Conservation (phyloP, 2,113 vertebrate species). For the Merops nubicus region DNA sequence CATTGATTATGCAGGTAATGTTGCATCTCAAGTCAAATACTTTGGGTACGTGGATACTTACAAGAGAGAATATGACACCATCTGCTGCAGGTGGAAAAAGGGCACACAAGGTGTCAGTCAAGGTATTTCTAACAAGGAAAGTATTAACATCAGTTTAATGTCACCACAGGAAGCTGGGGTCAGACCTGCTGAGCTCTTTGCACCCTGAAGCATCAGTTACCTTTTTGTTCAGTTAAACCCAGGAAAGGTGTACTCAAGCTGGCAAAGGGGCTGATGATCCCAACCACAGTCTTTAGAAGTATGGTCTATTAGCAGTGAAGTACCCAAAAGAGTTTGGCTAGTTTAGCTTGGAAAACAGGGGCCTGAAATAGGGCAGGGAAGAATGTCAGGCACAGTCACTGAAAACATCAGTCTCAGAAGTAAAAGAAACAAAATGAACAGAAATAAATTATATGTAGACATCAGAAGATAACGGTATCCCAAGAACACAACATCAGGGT, state of each 20-base stretch:
- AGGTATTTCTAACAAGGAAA: background rate
- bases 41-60: background rate
- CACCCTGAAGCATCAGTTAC: background rate
- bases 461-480: background rate
- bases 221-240: background rate
- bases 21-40: background rate
- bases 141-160: background rate
- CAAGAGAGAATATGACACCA: fast-evolving
- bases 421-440: background rate
- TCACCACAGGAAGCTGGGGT: background rate
- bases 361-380: background rate
- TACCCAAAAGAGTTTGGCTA: background rate
- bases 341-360: background rate
- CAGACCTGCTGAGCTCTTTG: background rate
- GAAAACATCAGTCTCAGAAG: background rate
- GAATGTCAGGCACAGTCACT: background rate
- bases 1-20: background rate
- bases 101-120: background rate
- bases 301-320: background rate
- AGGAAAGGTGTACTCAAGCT: background rate
- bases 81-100: background rate
- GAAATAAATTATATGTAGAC: background rate
- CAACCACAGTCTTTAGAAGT: background rate
- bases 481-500: background rate
- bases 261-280: background rate